phyloP scores from a whole-genome alignment of 1,140 invertebrate species.

The Eciton burchellii region DNA sequence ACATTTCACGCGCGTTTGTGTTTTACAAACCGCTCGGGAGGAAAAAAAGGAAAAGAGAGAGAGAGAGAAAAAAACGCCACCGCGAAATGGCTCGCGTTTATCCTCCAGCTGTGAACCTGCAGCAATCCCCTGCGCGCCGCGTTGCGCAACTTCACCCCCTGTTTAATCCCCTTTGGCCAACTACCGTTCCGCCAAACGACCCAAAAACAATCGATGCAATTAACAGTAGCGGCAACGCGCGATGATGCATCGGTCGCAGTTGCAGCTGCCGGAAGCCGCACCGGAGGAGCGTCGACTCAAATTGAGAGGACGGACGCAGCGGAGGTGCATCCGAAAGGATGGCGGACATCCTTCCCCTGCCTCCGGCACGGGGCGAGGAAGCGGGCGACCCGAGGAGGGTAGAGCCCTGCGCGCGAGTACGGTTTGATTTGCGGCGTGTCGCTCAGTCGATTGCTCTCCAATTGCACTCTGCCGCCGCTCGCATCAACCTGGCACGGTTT shows the following conservation, averaged over 20 bases:
- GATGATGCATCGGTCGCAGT: constrained; percentile 76
- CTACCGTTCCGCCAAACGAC: constrained; percentile 15
- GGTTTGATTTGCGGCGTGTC: constrained; percentile 84
- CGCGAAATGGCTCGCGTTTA: constrained; percentile 16
- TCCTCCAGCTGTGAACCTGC: constrained; percentile 27
- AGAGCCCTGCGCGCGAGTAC: constrained; percentile 56
- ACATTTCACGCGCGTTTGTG: neutral
- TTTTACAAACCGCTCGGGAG: neutral
- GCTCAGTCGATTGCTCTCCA: constrained; percentile 84
- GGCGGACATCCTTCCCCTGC: constrained; percentile 15
- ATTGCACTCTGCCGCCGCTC: constrained; percentile 78
- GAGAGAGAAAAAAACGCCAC: neutral
- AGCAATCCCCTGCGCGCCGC: neutral
- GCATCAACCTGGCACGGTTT: constrained; percentile 75
- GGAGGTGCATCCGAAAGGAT: constrained; percentile 44
- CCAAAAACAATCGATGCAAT: constrained; percentile 79
- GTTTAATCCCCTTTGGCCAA: constrained; percentile 46
- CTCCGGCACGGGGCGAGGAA: neutral
- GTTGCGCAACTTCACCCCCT: constrained; percentile 34
- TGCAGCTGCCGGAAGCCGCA: constrained; percentile 76
- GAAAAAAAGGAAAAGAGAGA: no score
- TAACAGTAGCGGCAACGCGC: constrained; percentile 77
- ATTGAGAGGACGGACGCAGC: constrained; percentile 69
- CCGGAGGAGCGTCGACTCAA: constrained; percentile 74
- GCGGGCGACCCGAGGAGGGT: constrained; percentile 24